phyloP scores from a whole-genome alignment of 2,888 invertebrate genomes.

The Rhabditoides inermis region DNA sequence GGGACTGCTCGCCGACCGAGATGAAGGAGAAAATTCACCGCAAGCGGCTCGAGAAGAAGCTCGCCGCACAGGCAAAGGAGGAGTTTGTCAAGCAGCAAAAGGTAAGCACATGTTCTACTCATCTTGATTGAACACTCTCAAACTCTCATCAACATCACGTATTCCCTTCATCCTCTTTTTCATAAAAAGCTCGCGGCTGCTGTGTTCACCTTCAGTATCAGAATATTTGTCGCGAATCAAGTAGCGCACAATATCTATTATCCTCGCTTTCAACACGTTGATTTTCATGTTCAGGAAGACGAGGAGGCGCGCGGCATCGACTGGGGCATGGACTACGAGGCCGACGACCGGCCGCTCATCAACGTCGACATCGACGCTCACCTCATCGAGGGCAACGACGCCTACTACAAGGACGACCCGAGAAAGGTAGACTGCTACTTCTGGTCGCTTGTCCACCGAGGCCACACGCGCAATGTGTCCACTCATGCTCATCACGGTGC shows the following conservation, averaged over 20 bases:
- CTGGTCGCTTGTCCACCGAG: too few species aligned
- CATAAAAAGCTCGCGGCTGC: too few species aligned
- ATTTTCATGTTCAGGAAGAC: too few species aligned
- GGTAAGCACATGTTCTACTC: too few species aligned
- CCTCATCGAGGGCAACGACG: slow-evolving; percentile 63
- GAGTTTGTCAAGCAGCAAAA: slow-evolving; percentile 12
- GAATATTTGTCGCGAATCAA: too few species aligned
- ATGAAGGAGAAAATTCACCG: slow-evolving; percentile 45
- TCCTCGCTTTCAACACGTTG: too few species aligned
- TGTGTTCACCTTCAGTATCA: too few species aligned
- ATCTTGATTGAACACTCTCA: too few species aligned
- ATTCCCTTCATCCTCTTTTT: too few species aligned
- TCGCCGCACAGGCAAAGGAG: slow-evolving; percentile 23
- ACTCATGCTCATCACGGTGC: not conserved
- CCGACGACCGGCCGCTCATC: slow-evolving; percentile 8
- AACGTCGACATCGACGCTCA: slow-evolving; percentile 22
- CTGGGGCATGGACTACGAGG: slow-evolving; percentile 75
- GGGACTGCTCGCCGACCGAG: slow-evolving; percentile 63
- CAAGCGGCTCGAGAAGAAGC: slow-evolving; percentile 38
- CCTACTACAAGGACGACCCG: slow-evolving; percentile 82
- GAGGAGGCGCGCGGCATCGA: slow-evolving; percentile 63
- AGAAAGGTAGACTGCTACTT: slow-evolving; percentile 69
- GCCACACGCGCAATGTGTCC: too few species aligned
- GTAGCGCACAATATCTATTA: too few species aligned
- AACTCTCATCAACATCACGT: too few species aligned